These are phyloP conservation scores for Gobio gobio DNA, from an alignment of 2,113 vertebrate genomes.

Conservation along the genomic window DNA sequence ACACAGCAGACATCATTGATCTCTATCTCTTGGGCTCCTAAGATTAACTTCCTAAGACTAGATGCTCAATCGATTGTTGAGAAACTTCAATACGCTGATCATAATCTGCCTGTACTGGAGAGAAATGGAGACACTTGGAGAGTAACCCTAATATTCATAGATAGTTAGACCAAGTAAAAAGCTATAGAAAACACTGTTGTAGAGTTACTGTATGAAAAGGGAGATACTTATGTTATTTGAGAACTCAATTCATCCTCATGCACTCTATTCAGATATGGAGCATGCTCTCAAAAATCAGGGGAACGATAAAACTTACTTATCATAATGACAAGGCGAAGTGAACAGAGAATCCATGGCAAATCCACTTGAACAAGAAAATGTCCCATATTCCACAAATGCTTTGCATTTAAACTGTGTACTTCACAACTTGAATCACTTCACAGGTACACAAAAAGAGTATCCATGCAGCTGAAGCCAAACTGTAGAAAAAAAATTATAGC, in stretches of 20 bases:
- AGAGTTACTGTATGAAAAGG: neutral
- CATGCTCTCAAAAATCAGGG: conserved; percentile 8
- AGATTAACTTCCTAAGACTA: conserved; percentile 45
- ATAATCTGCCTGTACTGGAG: neutral
- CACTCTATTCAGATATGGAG: conserved; percentile 35
- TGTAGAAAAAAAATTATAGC: neutral
- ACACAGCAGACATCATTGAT: conserved; percentile 41
- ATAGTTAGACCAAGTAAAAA: conserved; percentile 6
- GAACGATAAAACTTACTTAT: conserved; percentile 75
- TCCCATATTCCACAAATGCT: conserved; percentile 78
- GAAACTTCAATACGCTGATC: conserved; percentile 22
- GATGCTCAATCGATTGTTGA: conserved; percentile 22
- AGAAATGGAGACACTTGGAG: conserved; percentile 2
- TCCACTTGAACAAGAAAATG: conserved; percentile 71
- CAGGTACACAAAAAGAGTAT: conserved; percentile 52
- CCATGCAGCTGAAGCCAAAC: conserved; percentile 43
- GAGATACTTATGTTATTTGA: conserved; percentile 1
- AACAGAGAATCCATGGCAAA: conserved; percentile 65
- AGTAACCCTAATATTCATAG: neutral
- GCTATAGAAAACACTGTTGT: conserved; percentile 1
- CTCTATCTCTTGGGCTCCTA: conserved; percentile 22
- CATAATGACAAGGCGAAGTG: conserved; percentile 69
- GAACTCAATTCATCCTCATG: neutral
- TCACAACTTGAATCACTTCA: conserved; percentile 60
- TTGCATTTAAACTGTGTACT: conserved; percentile 67